Evolutionary conservation across 2,797 vertebrate species (phyloP), one percentile per base, ranked within the genome.

Genomic region (Pogoniulus pusillus): DNA sequence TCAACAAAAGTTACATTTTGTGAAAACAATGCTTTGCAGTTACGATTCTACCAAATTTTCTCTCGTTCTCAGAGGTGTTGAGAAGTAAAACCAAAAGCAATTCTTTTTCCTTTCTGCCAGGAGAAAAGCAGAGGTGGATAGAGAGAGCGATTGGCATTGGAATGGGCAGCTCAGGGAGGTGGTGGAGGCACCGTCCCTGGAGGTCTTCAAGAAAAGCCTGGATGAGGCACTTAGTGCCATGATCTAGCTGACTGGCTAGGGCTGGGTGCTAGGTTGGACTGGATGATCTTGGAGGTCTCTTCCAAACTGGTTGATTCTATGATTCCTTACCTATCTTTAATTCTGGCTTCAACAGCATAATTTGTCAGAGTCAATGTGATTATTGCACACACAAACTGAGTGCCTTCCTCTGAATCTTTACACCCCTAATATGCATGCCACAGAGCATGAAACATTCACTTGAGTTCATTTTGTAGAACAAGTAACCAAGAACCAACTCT

Each of bases 11-110:
- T 27, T 0, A 65, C 7, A 3, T 68, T 80, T 66, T 80, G 9
- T 22, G 14, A 91, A 92, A 68, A 18, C 32, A 66, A 57, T 27
- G 22, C 16, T 64, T 54, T 4, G 9, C 54, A 53, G 78, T 69
- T 45, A 63, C 0, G 0, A 24, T 73, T 84, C 16, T 63, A 70
- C 0, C 24, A 6, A 5, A 65, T 74, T 74, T 73, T 54, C 23
- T 41, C 37, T 54, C 35, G n/a, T 73, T 81, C 27, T 72, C 30
- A 49, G 37, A 90, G 63, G 9, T 5, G 17, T 29, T 30, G 34
- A 72, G 1, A 81, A 91, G 26, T 2, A 88, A 84, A 83, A 43
- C 8, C 1, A 2, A 82, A 65, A 79, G 55, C 5, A 17, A 59
- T 41, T 92, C 19, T 13, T 78, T 79, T 39, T 62, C 22, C 19